Conservation (phyloP, 2,797 vertebrate species). For the Leptatherina wallacei region DNA sequence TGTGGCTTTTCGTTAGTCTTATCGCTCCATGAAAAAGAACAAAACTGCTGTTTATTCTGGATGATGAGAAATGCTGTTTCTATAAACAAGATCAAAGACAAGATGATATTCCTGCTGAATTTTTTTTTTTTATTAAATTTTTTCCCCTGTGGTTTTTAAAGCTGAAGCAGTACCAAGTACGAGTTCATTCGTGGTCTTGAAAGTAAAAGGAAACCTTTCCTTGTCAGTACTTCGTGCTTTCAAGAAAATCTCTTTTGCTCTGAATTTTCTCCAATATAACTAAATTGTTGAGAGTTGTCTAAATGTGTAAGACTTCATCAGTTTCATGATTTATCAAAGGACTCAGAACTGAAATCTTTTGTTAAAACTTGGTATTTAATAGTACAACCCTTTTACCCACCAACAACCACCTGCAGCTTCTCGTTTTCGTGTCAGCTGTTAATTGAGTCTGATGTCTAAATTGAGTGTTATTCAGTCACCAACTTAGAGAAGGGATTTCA, state of each 20-base stretch:
- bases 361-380: neutral
- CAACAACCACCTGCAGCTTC: slow-evolving; percentile 9
- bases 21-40: neutral
- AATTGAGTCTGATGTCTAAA: slow-evolving; percentile 46
- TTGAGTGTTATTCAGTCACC: slow-evolving; percentile 23
- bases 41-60: slow-evolving; percentile 3
- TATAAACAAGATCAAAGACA: too few relatives aligned
- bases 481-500: slow-evolving; percentile 12
- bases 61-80: slow-evolving; percentile 7
- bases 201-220: neutral
- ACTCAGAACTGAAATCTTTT: neutral
- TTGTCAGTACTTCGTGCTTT: neutral
- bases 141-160: neutral
- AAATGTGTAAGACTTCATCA: neutral
- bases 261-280: too few relatives aligned
- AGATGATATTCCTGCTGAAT: too few relatives aligned
- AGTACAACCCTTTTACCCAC: neutral
- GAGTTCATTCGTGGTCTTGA: neutral
- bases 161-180: neutral
- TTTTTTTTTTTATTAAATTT: too few relatives aligned
- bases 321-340: neutral
- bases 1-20: slow-evolving; percentile 16
- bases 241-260: too few relatives aligned
- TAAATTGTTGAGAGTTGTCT: too few relatives aligned
- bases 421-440: slow-evolving; percentile 16